These are phyloP conservation scores for Aphyosemion australe DNA, from an alignment of 2,113 vertebrate genomes.

Conservation along the genomic window DNA sequence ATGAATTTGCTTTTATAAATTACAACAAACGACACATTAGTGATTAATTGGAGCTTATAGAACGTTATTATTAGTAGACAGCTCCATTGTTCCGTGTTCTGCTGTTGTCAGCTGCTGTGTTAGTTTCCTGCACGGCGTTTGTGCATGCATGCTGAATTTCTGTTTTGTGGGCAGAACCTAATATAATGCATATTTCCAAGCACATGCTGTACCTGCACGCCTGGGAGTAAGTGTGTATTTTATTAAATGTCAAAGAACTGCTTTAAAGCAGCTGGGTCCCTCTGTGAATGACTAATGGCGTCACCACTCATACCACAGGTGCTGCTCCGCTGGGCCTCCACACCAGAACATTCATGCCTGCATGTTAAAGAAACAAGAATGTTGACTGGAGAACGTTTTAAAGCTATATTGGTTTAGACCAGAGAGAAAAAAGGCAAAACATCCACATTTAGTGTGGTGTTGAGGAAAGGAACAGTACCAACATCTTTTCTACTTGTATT, in stretches of 20 bases:
- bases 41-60: background rate
- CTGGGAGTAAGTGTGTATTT: background rate
- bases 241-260: constrained; percentile 28
- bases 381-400: background rate
- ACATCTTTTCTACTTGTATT: too few species aligned
- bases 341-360: constrained; percentile 3
- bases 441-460: too few species aligned
- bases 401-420: too few species aligned
- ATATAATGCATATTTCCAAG: background rate
- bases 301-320: constrained; percentile 7
- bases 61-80: background rate
- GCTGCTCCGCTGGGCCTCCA: constrained; percentile 16
- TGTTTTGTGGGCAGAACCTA: background rate
- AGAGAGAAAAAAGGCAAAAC: background rate
- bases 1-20: background rate
- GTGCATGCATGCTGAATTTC: background rate
- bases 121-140: constrained; percentile 2
- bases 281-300: constrained; percentile 18
- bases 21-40: background rate
- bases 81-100: background rate
- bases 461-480: too few species aligned
- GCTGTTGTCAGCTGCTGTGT: background rate
- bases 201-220: background rate
- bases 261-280: constrained; percentile 24
- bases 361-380: background rate